Evolutionary conservation across 2,888 invertebrate genomes (phyloP).

Genomic region (Pyrgus malvae): DNA sequence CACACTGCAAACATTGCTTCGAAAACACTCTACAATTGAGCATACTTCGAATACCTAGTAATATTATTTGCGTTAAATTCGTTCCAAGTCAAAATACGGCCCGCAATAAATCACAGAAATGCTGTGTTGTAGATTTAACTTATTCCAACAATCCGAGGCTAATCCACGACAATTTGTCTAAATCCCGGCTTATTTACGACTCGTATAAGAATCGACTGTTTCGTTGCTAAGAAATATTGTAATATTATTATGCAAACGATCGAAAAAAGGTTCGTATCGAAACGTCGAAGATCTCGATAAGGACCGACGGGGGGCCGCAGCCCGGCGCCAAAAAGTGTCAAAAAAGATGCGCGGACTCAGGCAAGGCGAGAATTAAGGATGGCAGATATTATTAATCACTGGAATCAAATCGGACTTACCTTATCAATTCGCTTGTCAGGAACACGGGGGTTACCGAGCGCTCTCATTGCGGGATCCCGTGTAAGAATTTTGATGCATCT

Average conservation of each 20-base stretch:
- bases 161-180: conserved; percentile 20
- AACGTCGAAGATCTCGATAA: conserved; percentile 39
- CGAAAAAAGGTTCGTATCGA: conserved; percentile 30
- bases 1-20: background rate
- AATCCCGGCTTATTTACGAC: conserved; percentile 23
- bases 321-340: conserved; percentile 43
- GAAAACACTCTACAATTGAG: background rate
- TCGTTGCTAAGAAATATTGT: conserved; percentile 33
- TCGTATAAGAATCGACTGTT: conserved; percentile 9
- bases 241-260: conserved; percentile 38
- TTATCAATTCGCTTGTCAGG: conserved; percentile 34
- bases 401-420: conserved; percentile 30
- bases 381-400: conserved; percentile 36
- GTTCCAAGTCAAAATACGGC: conserved; percentile 11
- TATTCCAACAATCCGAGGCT: conserved; percentile 19
- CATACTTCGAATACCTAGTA: background rate
- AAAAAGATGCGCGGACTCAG: conserved; percentile 34
- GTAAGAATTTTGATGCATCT: too few species aligned
- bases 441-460: conserved; percentile 3
- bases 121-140: conserved; percentile 21
- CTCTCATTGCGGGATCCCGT: background rate
- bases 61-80: conserved; percentile 11
- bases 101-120: conserved; percentile 21
- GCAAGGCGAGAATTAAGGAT: conserved; percentile 35
- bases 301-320: conserved; percentile 38